A percentile compares a stretch with the other conserved stretches of the same genome.
These are phyloP conservation scores for Dynastes hyllus DNA, from an alignment of 2,888 invertebrate genomes.

Conservation along the genomic window DNA sequence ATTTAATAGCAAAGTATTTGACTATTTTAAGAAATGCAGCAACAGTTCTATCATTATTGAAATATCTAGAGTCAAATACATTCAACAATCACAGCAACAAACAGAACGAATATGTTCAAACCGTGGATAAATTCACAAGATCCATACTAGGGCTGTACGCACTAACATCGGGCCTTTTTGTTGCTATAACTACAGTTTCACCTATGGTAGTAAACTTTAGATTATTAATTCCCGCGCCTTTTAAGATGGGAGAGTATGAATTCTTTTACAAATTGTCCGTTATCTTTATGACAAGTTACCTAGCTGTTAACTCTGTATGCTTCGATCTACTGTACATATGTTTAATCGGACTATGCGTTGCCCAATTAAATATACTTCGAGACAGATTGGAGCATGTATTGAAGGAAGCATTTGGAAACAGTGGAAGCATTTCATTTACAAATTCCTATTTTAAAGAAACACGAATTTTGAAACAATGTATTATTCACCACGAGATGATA, in stretches of 20 bases:
- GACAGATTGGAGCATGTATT: neutral
- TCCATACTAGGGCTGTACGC: neutral
- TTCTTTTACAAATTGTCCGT: neutral
- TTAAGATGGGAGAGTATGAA: neutral
- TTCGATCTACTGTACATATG: neutral
- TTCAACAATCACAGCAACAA: conserved; percentile 14
- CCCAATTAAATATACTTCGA: conserved; percentile 3
- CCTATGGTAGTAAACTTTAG: neutral
- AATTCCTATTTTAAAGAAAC: neutral
- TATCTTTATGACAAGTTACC: neutral
- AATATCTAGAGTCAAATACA: neutral
- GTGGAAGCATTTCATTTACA: neutral
- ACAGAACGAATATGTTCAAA: conserved; percentile 5
- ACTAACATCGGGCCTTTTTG: neutral
- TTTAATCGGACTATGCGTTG: conserved; percentile 10
- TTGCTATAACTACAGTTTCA: neutral
- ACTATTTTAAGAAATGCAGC: neutral
- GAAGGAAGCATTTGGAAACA: neutral
- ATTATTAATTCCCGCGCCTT: neutral
- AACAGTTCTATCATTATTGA: neutral
- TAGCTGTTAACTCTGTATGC: neutral
- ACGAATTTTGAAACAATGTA: neutral
- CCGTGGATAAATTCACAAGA: neutral
- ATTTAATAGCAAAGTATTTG: neutral
- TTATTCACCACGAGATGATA: neutral